These are phyloP conservation scores for Trogon surrucura DNA, from an alignment of 2,113 vertebrate species.

Conservation along the genomic window DNA sequence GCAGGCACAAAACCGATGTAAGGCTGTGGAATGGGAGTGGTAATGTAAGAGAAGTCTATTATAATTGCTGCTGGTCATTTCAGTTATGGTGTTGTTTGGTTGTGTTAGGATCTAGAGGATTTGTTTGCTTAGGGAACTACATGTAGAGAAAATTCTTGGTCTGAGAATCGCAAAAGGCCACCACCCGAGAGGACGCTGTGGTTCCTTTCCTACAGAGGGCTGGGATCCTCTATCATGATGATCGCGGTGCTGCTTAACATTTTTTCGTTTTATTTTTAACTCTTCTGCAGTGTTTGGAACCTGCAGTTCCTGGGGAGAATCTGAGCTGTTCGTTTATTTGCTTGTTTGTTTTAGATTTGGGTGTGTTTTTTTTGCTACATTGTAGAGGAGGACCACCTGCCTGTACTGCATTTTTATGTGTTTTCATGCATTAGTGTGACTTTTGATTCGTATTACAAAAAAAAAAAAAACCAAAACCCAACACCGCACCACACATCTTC, in stretches of 20 bases:
- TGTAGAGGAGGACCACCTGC: neutral
- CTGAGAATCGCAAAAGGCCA: neutral
- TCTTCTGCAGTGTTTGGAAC: neutral
- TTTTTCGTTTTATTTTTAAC: neutral
- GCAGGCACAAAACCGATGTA: rapidly evolving
- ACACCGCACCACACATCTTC: neutral
- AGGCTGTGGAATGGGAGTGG: neutral
- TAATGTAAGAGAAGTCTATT: neutral
- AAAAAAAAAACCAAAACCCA: neutral
- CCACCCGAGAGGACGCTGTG: rapidly evolving
- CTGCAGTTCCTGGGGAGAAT: neutral
- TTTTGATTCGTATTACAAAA: neutral
- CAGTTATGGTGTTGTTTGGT: rapidly evolving
- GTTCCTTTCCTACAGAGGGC: neutral
- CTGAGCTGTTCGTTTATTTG: neutral
- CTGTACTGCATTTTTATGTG: neutral
- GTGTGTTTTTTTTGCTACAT: rapidly evolving
- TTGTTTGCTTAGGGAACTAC: neutral
- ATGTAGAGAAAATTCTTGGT: neutral
- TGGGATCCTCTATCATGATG: rapidly evolving
- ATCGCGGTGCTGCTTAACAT: neutral
- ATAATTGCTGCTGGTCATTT: neutral
- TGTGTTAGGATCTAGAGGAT: neutral
- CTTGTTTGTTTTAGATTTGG: neutral
- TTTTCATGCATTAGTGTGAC: neutral